Base-by-base conservation (phyloP, 2,113 vertebrate genomes). In the Oreochromis aureus region DNA sequence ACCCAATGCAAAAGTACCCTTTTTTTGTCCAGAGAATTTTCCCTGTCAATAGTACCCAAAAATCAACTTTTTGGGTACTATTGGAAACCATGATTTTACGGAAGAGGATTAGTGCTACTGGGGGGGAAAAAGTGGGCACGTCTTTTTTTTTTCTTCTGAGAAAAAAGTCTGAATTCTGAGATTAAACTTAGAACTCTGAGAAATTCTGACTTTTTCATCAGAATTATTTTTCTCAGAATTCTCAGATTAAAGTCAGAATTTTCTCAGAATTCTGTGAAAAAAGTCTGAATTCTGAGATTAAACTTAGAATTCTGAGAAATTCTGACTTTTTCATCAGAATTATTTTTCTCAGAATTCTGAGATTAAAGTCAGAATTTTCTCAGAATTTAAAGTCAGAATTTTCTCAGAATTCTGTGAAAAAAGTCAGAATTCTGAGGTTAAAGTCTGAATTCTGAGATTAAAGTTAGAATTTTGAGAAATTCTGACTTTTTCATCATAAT, bases 71-170 rank as follows among this genome's bases (percentile, higher is more conserved):
- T 46, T 71, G 66, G 66, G 13, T 44, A 46, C 39, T 24, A 46
- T 27, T 73, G 66, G 39, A 44, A 39, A 39, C 4, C 34, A 39
- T 66, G 61, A 22, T 5, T 66, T 1, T 63, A 19, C 59, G 0
- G 59, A 63, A 63, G 30, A 63, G 59, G 16, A 63, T 63, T 19
- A 63, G 30, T 30, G 59, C 59, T 16, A 63, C 30, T 63, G 59
- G 30, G 30, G 30, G 0, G 4, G 11, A 6, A 3, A 36, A 63
- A 63, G 2, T 36, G 59, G 59, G 59, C 9, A 63, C 0, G 0
- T 63, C 6, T 34, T 6, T 63, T 63, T 63, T 34, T 24, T 63
- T 36, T 32, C 6, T 32, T 32, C 32, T 32, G 32, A 6, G 32
- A 32, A 32, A 6, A 32, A 61, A 61, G 59, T 34, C 30, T 4